Evolutionary conservation across 2,888 invertebrate species (phyloP).

Genomic region (Sialis lutaria): DNA sequence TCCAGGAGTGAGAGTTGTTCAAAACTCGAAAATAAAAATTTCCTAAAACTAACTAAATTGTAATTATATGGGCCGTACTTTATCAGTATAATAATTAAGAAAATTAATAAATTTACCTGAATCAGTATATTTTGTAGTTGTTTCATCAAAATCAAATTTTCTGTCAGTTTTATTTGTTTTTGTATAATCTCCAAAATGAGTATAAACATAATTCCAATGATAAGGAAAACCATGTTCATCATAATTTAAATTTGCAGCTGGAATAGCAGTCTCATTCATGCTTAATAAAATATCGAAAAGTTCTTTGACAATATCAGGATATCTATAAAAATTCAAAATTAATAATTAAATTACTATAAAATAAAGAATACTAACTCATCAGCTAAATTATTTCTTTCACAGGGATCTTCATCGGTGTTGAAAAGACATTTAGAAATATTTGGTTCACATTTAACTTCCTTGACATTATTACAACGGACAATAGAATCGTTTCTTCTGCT

Average conservation of each 20-base stretch:
- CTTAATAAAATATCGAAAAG: slow-evolving; percentile 33
- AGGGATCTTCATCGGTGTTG: slow-evolving; percentile 68
- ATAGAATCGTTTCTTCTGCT: slow-evolving; percentile 31
- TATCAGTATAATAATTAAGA: no score
- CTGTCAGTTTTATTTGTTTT: no score
- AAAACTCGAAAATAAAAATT: no score
- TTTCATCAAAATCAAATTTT: no score
- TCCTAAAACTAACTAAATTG: no score
- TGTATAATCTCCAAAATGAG: slow-evolving; percentile 51
- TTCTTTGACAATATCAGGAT: slow-evolving; percentile 36
- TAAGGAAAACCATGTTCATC: slow-evolving; percentile 58
- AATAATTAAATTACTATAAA: no score
- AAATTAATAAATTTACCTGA: no score
- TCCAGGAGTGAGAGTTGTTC: no score
- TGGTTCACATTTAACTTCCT: slow-evolving; percentile 39
- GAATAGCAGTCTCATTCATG: slow-evolving; percentile 49
- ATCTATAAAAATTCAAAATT: slow-evolving; percentile 26
- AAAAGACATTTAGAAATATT: slow-evolving; percentile 56
- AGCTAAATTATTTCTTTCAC: slow-evolving; percentile 64
- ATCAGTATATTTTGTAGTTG: no score
- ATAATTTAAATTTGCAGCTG: slow-evolving; percentile 50
- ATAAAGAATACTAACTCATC: slow-evolving; percentile 23
- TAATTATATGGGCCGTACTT: no score
- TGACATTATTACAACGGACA: slow-evolving; percentile 29
- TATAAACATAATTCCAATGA: slow-evolving; percentile 63